Evolutionary conservation across 2,113 vertebrate genomes (phyloP).

Genomic region (Tauraco erythrolophus): DNA sequence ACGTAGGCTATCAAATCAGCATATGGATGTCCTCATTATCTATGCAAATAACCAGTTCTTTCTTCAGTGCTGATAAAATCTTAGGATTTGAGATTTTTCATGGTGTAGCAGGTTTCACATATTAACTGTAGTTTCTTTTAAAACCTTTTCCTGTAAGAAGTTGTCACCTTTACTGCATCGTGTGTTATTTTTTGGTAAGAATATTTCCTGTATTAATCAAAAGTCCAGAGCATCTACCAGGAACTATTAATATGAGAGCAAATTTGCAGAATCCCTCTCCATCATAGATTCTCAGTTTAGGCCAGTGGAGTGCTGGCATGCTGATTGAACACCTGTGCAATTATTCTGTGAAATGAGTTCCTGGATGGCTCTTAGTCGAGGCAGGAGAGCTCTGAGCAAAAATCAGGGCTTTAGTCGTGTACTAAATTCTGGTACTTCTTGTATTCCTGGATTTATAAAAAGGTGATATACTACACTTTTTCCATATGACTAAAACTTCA

Average conservation of each 20-base stretch:
- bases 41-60: not conserved
- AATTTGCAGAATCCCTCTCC: not conserved
- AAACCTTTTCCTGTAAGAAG: not conserved
- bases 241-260: not conserved
- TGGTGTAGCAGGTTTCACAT: not conserved
- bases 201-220: not conserved
- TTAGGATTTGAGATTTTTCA: not conserved
- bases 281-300: not conserved
- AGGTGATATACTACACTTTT: not conserved
- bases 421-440: not conserved
- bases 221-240: not conserved
- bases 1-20: not conserved
- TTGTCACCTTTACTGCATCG: not conserved
- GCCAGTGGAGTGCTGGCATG: not conserved
- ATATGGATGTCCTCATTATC: not conserved
- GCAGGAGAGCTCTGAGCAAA: not conserved
- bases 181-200: not conserved
- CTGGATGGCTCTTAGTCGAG: not conserved
- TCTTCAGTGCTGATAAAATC: not conserved
- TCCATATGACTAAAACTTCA: not conserved
- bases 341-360: slow-evolving; percentile 23
- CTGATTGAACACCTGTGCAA: not conserved
- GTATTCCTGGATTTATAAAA: not conserved
- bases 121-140: not conserved
- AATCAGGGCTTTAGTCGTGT: not conserved